Evolutionary conservation across 2,113 vertebrate genomes (phyloP).

Genomic region (Suricata suricatta): DNA sequence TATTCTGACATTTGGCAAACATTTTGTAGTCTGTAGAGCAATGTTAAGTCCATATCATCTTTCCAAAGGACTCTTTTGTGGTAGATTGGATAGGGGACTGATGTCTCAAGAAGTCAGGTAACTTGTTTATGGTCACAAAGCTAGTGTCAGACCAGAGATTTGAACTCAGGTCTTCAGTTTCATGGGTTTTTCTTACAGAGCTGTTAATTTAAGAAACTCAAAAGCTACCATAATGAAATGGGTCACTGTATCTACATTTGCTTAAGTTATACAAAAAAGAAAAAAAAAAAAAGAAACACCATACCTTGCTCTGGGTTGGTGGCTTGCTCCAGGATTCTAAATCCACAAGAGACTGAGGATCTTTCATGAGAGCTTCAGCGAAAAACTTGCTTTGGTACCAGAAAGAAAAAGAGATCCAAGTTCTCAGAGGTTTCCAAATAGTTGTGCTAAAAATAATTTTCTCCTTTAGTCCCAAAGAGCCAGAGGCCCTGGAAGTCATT

Average conservation of each 20-base stretch:
- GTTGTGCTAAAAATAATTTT: conserved; percentile 77
- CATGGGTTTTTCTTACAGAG: background rate
- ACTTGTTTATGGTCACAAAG: background rate
- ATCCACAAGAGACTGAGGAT: conserved; percentile 36
- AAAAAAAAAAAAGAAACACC: conserved; percentile 42
- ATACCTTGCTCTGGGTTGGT: conserved; percentile 61
- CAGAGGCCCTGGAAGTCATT: conserved; percentile 71
- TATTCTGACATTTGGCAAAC: background rate
- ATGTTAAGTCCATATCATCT: background rate
- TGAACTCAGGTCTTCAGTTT: background rate
- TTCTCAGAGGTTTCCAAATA: conserved; percentile 79
- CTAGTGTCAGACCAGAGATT: background rate
- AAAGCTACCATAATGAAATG: background rate
- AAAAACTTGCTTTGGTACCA: conserved; percentile 72
- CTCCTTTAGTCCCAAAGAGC: conserved; percentile 65
- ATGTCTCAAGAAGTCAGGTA: background rate
- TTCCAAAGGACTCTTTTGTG: background rate
- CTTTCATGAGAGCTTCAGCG: conserved; percentile 45
- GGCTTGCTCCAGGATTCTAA: conserved; percentile 34
- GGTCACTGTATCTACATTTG: background rate
- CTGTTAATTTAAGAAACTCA: background rate
- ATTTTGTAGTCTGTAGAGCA: background rate
- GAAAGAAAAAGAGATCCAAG: conserved; percentile 65
- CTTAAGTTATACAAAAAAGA: background rate
- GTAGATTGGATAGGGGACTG: background rate